Evolutionary conservation across 2,888 invertebrate species (phyloP), one percentile per base, ranked within the genome.

Genomic region (Branchipolynoe longqiensis): DNA sequence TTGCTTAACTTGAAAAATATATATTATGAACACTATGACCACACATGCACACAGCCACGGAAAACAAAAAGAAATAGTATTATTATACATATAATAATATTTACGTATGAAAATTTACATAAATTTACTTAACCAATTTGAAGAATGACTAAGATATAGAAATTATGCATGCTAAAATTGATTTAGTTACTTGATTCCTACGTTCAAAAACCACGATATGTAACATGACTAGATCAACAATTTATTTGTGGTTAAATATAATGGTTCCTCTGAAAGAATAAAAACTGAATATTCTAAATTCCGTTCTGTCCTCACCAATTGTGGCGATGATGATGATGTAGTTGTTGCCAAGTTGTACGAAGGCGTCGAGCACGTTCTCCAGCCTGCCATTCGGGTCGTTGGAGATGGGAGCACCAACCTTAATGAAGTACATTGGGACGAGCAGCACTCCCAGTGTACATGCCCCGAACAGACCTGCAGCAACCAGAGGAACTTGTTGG

Each of bases 301-400:
- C 18, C 48, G n/a, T n/a, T n/a, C 33, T 48, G 6, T n/a, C 62
- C 92, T 94, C 94, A 95, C 96, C 96, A 84, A 95, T 89, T 83
- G 97, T 94, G 22, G 97, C 96, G 83, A 96, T 90, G 22, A 96
- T 91, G n/a, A 97, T 94, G 88, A 91, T 90, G 87, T 94, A 93
- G 90, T 95, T 96, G 91, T 96, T 95, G 91, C 95, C 95, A 86
- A 99, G 96, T 94, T 98, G 98, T 36, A 96, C 94, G 73, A 98
- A 95, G 28, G 97, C 97, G 94, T 98, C 98, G 22, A 96, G 94
- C 0, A 96, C 95, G 92, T 98, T 98, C 94, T 98, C 98, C 28
- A 99, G 94, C 25, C 92, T 90, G 33, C 91, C 98, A 94, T 40
- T 91, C 90, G 81, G 90, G 78, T 89, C 90, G 3, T 38, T 83